A percentile compares a stretch with the other conserved stretches of the same genome.
Evolutionary conservation across 2,113 vertebrate genomes (phyloP).

Genomic region (Lota lota): DNA sequence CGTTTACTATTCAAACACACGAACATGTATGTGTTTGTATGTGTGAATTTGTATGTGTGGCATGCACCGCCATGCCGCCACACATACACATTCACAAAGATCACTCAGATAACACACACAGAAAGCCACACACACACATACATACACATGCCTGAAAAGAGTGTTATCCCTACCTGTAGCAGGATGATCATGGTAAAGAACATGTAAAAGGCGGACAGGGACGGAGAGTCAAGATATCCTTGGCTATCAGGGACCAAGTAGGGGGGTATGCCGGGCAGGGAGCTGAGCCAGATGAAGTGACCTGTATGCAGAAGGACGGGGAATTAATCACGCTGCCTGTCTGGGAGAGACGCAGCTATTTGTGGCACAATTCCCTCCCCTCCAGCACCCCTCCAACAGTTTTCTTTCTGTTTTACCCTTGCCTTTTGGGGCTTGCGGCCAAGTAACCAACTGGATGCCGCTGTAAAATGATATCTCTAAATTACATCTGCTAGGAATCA

Average conservation of each 20-base stretch:
- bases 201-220: constrained; percentile 82
- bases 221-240: constrained; percentile 67
- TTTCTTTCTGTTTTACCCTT: neutral
- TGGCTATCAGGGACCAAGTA: constrained; percentile 78
- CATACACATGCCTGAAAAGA: neutral
- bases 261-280: constrained; percentile 71
- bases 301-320: constrained; percentile 72
- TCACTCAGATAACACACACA: neutral
- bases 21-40: no score
- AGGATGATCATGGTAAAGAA: constrained; percentile 97
- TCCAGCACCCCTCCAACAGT: constrained; percentile 4
- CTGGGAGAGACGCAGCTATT: constrained; percentile 41
- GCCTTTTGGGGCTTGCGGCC: constrained; percentile 5
- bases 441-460: constrained; percentile 16
- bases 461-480: constrained; percentile 28
- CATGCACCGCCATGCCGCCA: neutral
- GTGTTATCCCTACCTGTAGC: constrained; percentile 80
- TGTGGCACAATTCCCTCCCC: constrained; percentile 38
- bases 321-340: constrained; percentile 47
- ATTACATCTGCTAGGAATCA: constrained; percentile 12
- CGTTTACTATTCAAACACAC: no score
- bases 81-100: neutral
- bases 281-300: constrained; percentile 79
- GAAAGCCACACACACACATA: constrained; percentile 5
- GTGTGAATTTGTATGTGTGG: neutral